A percentile compares a stretch with the other conserved stretches of the same genome.
phyloP scores from a whole-genome alignment of 2,113 vertebrate species.

The Progne subis region DNA sequence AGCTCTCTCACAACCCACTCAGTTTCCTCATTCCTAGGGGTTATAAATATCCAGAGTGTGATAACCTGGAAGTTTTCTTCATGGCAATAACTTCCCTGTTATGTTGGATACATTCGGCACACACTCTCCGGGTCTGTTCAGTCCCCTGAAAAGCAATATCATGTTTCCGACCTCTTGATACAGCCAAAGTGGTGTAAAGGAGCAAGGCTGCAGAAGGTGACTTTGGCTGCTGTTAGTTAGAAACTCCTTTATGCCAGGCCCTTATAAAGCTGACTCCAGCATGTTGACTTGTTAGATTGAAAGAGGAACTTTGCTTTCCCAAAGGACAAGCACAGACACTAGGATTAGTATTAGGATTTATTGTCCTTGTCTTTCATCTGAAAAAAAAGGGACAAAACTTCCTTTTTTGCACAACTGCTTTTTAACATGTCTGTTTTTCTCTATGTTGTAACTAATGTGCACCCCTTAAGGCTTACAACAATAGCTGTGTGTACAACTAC shows the following conservation, averaged over 20 bases:
- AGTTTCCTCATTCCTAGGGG: background rate
- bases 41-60: background rate
- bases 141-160: background rate
- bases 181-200: background rate
- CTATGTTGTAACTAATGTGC: background rate
- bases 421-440: slow-evolving; percentile 4
- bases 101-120: background rate
- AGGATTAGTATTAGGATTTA: background rate
- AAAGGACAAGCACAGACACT: background rate
- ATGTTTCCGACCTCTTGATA: background rate
- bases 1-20: background rate
- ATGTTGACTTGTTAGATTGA: background rate
- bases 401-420: background rate
- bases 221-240: background rate
- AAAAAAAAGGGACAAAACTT: background rate
- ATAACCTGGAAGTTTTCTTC: background rate
- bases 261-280: background rate
- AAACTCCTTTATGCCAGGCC: background rate
- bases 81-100: background rate
- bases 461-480: background rate
- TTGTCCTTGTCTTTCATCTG: background rate
- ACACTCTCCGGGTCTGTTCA: rapidly evolving
- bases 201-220: background rate
- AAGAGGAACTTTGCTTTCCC: background rate
- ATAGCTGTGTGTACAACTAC: background rate